Conservation (phyloP, 2,888 invertebrate genomes). For the Miltochrista miniata region DNA sequence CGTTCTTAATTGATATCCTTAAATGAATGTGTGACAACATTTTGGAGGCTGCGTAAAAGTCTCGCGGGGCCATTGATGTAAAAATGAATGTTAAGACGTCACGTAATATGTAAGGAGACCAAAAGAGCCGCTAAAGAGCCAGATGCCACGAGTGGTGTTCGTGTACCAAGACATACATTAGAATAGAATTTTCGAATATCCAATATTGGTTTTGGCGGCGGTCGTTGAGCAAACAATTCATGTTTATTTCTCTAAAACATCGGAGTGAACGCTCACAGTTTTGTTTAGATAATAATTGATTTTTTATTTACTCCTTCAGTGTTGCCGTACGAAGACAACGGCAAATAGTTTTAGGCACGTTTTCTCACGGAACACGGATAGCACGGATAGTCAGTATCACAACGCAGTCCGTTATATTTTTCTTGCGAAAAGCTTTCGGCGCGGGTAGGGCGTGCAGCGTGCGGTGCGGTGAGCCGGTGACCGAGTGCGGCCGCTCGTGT, state of each 20-base stretch:
- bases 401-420: conserved; percentile 46
- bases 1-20: conserved; percentile 12
- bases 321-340: conserved; percentile 66
- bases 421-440: conserved; percentile 49
- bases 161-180: conserved; percentile 77
- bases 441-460: conserved; percentile 29
- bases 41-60: conserved; percentile 10
- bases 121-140: conserved; percentile 78
- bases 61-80: conserved; percentile 20
- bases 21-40: conserved; percentile 9
- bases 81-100: conserved; percentile 42
- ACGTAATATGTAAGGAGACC: conserved; percentile 58
- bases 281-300: conserved; percentile 79
- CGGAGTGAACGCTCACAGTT: conserved; percentile 76
- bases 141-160: conserved; percentile 60
- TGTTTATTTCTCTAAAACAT: conserved; percentile 83
- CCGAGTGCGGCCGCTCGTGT: conserved; percentile 53
- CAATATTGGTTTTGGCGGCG: conserved; percentile 80
- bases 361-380: conserved; percentile 60
- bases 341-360: conserved; percentile 58
- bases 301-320: conserved; percentile 74
- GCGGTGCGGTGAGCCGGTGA: conserved; percentile 19
- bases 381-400: conserved; percentile 22
- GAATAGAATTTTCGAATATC: conserved; percentile 82
- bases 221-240: conserved; percentile 78